Evolutionary conservation across 2,888 invertebrate genomes (phyloP).

Genomic region (Chaetogeoica ovagalla): DNA sequence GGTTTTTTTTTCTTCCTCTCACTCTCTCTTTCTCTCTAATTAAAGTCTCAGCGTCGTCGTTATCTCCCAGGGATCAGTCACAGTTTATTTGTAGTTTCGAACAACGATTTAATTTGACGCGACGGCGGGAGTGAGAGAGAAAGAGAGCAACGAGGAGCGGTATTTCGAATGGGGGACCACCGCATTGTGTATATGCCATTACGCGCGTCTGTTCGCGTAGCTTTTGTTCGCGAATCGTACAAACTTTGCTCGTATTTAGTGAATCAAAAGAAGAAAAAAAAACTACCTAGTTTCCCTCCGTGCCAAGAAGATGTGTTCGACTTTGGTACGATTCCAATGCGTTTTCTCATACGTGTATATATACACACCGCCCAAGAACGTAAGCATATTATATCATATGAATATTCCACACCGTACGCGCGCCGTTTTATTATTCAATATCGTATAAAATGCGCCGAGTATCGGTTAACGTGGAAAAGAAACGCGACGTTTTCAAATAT

Average conservation of each 20-base stretch:
- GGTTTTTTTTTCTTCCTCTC: constrained; percentile 17
- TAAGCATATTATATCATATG: neutral
- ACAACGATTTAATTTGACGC: constrained; percentile 46
- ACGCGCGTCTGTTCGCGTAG: neutral
- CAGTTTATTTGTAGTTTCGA: constrained; percentile 37
- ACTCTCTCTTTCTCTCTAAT: neutral
- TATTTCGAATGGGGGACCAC: constrained; percentile 19
- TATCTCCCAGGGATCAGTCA: constrained; percentile 34
- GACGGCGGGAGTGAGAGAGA: no score
- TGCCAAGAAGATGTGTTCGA: constrained; percentile 21
- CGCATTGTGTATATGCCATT: no score
- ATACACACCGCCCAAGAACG: neutral
- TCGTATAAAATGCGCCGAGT: no score
- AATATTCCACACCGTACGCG: neutral
- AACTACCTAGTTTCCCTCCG: neutral
- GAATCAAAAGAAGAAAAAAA: constrained; percentile 34
- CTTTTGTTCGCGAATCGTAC: constrained; percentile 27
- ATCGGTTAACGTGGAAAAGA: no score
- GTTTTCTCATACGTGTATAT: neutral
- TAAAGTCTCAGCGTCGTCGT: constrained; percentile 29
- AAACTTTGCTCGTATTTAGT: constrained; percentile 23
- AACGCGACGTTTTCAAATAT: no score
- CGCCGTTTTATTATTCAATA: neutral
- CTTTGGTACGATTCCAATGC: constrained; percentile 29
- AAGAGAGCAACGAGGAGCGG: neutral